A percentile compares a stretch with the other conserved stretches of the same genome.
Evolutionary conservation across 1,140 invertebrate genomes (phyloP).

Genomic region (Elysia chlorotica): DNA sequence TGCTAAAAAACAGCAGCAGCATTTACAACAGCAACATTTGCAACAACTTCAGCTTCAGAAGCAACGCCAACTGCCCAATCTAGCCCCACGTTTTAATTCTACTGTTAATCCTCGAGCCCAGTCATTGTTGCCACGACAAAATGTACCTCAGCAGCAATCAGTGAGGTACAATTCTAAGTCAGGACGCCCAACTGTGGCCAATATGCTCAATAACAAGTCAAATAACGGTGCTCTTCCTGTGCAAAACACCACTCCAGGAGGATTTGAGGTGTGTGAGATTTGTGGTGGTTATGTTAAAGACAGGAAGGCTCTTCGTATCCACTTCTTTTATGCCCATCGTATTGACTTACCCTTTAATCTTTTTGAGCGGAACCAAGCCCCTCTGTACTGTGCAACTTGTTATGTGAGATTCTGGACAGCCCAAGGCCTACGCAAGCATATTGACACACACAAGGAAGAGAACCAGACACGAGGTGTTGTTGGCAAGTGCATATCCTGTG

Average conservation of each 20-base stretch:
- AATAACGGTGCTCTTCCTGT: conserved; percentile 2
- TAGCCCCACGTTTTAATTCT: not conserved
- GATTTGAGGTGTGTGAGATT: conserved; percentile 59
- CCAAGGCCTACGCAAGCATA: conserved; percentile 53
- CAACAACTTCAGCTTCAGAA: not conserved
- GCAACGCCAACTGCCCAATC: not conserved
- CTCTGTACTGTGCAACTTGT: conserved; percentile 55
- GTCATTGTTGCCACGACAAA: not conserved
- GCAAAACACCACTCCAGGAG: conserved; percentile 26
- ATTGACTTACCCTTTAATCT: conserved; percentile 51
- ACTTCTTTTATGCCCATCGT: conserved; percentile 58
- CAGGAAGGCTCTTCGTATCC: conserved; percentile 53
- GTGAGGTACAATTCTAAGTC: conserved; percentile 3
- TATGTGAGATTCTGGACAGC: conserved; percentile 56
- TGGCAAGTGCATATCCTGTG: conserved; percentile 44
- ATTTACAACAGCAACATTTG: not conserved
- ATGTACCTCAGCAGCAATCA: not conserved
- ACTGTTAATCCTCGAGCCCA: not conserved
- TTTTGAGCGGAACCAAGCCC: conserved; percentile 43
- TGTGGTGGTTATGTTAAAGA: conserved; percentile 61
- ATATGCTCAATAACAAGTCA: conserved; percentile 10
- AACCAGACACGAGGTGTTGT: conserved; percentile 18
- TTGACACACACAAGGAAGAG: conserved; percentile 33
- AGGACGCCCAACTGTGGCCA: conserved; percentile 9
- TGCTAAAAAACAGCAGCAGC: conserved; percentile 16